These are phyloP conservation scores for Candoia aspera DNA, from an alignment of 2,113 vertebrate species.

Conservation along the genomic window DNA sequence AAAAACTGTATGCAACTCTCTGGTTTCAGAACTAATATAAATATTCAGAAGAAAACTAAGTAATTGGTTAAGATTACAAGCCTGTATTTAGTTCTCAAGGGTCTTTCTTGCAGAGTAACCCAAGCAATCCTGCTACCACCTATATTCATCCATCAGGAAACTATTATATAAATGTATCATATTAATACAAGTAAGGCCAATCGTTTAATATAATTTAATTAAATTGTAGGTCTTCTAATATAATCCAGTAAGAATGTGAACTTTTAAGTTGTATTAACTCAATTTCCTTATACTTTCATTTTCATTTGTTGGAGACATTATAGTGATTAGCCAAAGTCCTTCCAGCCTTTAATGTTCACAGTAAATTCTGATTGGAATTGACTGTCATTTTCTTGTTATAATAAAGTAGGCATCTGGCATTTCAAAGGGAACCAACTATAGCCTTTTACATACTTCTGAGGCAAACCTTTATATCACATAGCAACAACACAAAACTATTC, in stretches of 20 bases:
- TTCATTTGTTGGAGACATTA: constrained; percentile 85
- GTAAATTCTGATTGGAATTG: constrained; percentile 85
- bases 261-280: constrained; percentile 84
- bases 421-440: constrained; percentile 61
- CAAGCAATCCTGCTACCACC: constrained; percentile 57
- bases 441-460: constrained; percentile 62
- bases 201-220: constrained; percentile 81
- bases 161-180: constrained; percentile 60
- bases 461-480: constrained; percentile 37
- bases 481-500: constrained; percentile 53
- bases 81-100: neutral
- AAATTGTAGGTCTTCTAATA: constrained; percentile 77
- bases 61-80: constrained; percentile 51
- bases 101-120: constrained; percentile 51
- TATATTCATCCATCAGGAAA: constrained; percentile 62
- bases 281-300: constrained; percentile 86
- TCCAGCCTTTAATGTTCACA: constrained; percentile 80
- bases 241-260: constrained; percentile 81
- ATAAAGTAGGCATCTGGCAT: constrained; percentile 81
- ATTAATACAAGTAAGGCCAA: constrained; percentile 72
- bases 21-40: constrained; percentile 23
- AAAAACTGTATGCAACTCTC: neutral
- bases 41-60: constrained; percentile 46
- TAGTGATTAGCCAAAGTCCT: constrained; percentile 80
- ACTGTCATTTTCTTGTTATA: constrained; percentile 80